phyloP scores from a whole-genome alignment of 1,140 invertebrate species.

The Lanistes nyassanus region DNA sequence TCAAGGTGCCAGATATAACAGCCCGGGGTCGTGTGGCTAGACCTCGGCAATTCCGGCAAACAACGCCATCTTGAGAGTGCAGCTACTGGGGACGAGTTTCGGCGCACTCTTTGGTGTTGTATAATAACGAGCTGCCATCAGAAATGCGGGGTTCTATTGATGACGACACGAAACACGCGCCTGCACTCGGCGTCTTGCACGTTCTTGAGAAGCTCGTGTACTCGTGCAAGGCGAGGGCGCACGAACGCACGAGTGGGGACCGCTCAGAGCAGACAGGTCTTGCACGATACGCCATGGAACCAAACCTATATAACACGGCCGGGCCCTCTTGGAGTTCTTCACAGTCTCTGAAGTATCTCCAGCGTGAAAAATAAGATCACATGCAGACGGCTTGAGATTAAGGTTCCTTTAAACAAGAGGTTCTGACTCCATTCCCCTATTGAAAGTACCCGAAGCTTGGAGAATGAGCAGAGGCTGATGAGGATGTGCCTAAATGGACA shows the following conservation, averaged over 20 bases:
- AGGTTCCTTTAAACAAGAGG: no score
- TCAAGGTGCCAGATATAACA: no score
- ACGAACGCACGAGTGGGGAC: background rate
- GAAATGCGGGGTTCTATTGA: background rate
- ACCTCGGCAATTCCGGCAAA: background rate
- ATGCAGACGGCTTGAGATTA: no score
- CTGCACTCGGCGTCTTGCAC: background rate
- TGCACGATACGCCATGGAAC: background rate
- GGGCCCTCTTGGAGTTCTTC: no score
- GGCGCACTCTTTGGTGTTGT: background rate
- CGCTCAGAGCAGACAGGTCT: background rate
- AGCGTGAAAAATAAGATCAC: no score
- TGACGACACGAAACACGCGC: background rate
- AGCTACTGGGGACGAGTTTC: background rate
- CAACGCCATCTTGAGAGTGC: background rate
- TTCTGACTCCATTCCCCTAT: no score
- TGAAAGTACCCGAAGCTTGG: no score
- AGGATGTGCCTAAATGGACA: no score
- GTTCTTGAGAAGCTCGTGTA: conserved; percentile 3
- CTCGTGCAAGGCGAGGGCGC: background rate
- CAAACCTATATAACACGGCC: no score
- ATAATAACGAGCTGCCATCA: background rate
- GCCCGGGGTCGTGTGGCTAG: background rate
- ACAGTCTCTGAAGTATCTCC: no score
- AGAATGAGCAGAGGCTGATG: no score